Percentiles rank a stretch among this genome's conserved stretches.
Evolutionary conservation across 2,888 invertebrate species (phyloP).

Genomic region (Callimorpha dominula): DNA sequence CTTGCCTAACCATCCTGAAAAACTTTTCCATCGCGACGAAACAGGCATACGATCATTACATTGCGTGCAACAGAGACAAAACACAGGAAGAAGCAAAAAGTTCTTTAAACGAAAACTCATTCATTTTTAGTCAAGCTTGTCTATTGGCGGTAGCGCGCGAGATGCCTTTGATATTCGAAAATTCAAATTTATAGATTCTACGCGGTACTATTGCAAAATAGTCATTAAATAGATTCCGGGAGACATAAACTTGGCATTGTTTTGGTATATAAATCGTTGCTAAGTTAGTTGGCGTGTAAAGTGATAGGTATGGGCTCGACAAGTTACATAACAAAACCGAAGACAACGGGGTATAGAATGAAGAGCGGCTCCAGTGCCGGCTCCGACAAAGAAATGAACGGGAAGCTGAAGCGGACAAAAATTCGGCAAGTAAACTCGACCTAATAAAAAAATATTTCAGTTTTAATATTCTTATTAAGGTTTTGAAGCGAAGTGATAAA

Average conservation of each 20-base stretch:
- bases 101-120: constrained; percentile 66
- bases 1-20: constrained; percentile 67
- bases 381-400: constrained; percentile 82
- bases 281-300: constrained; percentile 44
- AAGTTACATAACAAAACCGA: constrained; percentile 78
- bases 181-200: constrained; percentile 55
- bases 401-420: constrained; percentile 76
- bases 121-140: constrained; percentile 62
- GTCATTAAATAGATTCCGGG: constrained; percentile 36
- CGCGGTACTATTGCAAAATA: constrained; percentile 37
- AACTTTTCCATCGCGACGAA: constrained; percentile 68
- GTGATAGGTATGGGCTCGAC: constrained; percentile 84
- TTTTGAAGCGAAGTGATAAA: not conserved
- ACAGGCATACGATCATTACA: constrained; percentile 54
- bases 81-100: constrained; percentile 70
- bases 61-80: constrained; percentile 66
- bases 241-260: constrained; percentile 53
- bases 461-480: not conserved
- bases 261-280: constrained; percentile 48
- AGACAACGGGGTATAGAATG: constrained; percentile 70
- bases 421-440: constrained; percentile 66
- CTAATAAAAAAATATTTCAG: constrained; percentile 19
- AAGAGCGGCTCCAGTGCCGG: constrained; percentile 81
- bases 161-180: constrained; percentile 58
- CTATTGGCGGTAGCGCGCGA: constrained; percentile 60